Evolutionary conservation across 2,888 invertebrate genomes (phyloP).

Genomic region (Asteroscopus sphinx): DNA sequence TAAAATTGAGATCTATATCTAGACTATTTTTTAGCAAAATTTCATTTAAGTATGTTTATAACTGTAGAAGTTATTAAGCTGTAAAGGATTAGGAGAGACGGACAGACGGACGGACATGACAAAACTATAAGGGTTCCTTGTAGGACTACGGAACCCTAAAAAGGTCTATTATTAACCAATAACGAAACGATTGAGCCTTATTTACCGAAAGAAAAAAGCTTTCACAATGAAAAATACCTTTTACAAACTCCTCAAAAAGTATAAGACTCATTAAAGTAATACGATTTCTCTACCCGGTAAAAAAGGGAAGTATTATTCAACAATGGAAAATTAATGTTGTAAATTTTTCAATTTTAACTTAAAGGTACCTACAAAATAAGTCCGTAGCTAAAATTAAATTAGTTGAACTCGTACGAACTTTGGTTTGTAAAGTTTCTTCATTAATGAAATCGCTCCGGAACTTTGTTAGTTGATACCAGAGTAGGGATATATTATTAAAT

Average conservation of each 20-base stretch:
- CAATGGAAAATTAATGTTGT: conserved; percentile 8
- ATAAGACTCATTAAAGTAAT: background rate
- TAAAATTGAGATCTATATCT: too few relatives aligned
- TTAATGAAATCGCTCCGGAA: conserved; percentile 17
- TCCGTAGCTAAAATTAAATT: conserved; percentile 23
- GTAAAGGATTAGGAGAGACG: too few relatives aligned
- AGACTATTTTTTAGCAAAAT: too few relatives aligned
- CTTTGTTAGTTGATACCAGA: conserved; percentile 8
- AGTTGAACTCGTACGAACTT: conserved; percentile 9
- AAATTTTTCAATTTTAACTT: conserved; percentile 12
- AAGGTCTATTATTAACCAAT: too few relatives aligned
- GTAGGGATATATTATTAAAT: background rate
- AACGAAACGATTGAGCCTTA: too few relatives aligned
- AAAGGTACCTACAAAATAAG: background rate
- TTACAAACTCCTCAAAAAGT: background rate
- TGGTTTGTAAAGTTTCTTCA: conserved; percentile 32
- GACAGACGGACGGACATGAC: too few relatives aligned
- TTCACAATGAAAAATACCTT: too few relatives aligned
- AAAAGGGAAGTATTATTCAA: background rate
- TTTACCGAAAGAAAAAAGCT: too few relatives aligned
- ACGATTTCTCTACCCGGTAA: background rate
- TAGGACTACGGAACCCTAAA: too few relatives aligned
- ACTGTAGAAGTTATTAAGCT: too few relatives aligned
- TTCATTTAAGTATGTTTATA: too few relatives aligned
- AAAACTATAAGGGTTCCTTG: too few relatives aligned